Base-by-base conservation (phyloP, 2,888 invertebrate species). In the Zhuqinia jingwanae region DNA sequence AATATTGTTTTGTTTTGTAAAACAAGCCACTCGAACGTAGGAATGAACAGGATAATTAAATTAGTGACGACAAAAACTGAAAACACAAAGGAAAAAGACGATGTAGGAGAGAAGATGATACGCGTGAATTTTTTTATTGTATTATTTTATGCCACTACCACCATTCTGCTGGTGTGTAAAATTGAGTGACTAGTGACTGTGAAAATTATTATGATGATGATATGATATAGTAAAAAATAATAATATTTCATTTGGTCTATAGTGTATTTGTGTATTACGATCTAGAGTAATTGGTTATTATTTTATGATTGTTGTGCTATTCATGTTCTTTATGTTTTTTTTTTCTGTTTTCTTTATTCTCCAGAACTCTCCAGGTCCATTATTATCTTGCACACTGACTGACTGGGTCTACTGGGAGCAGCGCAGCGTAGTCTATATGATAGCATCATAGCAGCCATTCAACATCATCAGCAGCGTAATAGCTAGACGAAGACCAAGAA, bases 1-100 rank as follows among this genome's bases (percentile, higher is more conserved):
- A n/a, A n/a, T n/a, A n/a, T n/a, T n/a, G n/a, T n/a, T n/a, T n/a
- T n/a, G n/a, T n/a, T n/a, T n/a, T n/a, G n/a, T n/a, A n/a, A n/a
- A n/a, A n/a, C n/a, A n/a, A n/a, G n/a, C n/a, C n/a, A n/a, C n/a
- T n/a, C n/a, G n/a, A n/a, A n/a, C n/a, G n/a, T n/a, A n/a, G n/a
- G n/a, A 5, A 20, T 11, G 15, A 25, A 80, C 45, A 17, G 56
- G 56, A 79, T 80, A 80, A 80, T 80, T 80, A 80, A 80, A 80
- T 80, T 80, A 80, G 80, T 80, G 65, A 65, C 50, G 42, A 68
- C 27, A 30, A 63, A 1, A n/a, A n/a, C n/a, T n/a, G n/a, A n/a
- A n/a, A n/a, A n/a, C n/a, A n/a, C n/a, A n/a, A 30, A 36, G 30
- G 30, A 30, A 63, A 6, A n/a, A n/a, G n/a, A n/a, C n/a, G n/a